Conservation (phyloP, 2,797 vertebrate genomes). For the Rhabdomys pumilio region DNA sequence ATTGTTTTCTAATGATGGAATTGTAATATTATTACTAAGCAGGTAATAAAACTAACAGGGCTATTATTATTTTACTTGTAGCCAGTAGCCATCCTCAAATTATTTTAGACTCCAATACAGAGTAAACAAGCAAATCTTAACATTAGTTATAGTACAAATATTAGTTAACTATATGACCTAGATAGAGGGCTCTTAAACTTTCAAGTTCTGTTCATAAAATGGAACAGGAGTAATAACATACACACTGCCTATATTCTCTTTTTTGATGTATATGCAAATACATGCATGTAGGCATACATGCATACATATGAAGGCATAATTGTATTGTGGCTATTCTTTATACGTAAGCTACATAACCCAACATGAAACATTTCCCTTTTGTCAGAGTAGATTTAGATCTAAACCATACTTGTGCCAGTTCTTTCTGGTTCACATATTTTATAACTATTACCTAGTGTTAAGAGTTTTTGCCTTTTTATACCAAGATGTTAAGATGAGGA, state of each 20-base stretch:
- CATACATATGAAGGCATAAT: neutral
- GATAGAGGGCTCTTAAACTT: neutral
- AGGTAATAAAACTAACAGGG: neutral
- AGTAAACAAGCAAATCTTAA: constrained; percentile 13
- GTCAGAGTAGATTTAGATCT: constrained; percentile 46
- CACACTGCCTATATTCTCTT: neutral
- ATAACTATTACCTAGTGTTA: constrained; percentile 27
- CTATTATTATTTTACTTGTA: neutral
- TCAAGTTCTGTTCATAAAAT: neutral
- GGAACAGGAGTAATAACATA: neutral
- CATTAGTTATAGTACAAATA: neutral
- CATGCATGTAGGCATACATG: neutral
- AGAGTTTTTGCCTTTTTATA: constrained; percentile 73
- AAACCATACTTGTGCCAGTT: constrained; percentile 50
- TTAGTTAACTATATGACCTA: neutral
- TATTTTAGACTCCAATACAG: neutral
- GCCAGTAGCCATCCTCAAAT: neutral
- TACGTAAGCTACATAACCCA: neutral
- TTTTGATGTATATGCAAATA: neutral
- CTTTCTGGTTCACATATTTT: constrained; percentile 67
- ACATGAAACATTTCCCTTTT: constrained; percentile 19
- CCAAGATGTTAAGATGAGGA: constrained; percentile 66
- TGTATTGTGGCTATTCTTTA: neutral
- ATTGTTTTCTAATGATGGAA: neutral
- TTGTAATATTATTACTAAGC: neutral